These are phyloP conservation scores for Mycteria americana DNA, from an alignment of 2,797 vertebrate genomes.

Conservation along the genomic window DNA sequence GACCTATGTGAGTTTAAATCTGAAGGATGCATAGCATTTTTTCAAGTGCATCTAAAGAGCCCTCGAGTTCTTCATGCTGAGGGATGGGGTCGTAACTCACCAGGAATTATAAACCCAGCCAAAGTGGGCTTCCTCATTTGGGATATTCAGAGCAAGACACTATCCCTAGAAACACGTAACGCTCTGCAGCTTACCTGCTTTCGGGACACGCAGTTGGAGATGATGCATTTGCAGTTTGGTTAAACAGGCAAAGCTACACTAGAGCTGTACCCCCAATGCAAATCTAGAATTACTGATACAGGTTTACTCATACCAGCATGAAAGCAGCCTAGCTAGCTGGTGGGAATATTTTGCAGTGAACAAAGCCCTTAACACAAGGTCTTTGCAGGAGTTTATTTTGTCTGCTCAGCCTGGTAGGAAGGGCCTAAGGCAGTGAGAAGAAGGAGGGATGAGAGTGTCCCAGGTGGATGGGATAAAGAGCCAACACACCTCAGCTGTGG, in stretches of 20 bases:
- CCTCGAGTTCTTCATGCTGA: not conserved
- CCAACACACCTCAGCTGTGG: not conserved
- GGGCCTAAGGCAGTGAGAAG: accelerated
- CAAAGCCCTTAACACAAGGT: accelerated
- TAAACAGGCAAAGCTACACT: not conserved
- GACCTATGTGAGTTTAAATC: not conserved
- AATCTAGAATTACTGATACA: not conserved
- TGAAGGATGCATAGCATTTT: not conserved
- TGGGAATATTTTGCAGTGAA: not conserved
- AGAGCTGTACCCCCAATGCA: accelerated
- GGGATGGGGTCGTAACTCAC: not conserved
- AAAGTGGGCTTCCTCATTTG: not conserved
- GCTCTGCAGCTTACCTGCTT: not conserved
- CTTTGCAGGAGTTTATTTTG: not conserved
- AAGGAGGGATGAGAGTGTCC: accelerated
- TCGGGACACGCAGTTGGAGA: not conserved
- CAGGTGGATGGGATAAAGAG: not conserved
- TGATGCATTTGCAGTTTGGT: not conserved
- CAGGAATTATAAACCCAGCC: not conserved
- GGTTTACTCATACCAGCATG: not conserved
- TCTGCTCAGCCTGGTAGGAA: not conserved
- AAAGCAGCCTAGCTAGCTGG: not conserved
- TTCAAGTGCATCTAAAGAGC: not conserved
- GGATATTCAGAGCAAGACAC: not conserved
- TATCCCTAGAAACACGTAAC: not conserved